Evolutionary conservation across 2,888 invertebrate genomes (phyloP), one percentile per base, ranked within the genome.

Genomic region (Argyra leucocephala): DNA sequence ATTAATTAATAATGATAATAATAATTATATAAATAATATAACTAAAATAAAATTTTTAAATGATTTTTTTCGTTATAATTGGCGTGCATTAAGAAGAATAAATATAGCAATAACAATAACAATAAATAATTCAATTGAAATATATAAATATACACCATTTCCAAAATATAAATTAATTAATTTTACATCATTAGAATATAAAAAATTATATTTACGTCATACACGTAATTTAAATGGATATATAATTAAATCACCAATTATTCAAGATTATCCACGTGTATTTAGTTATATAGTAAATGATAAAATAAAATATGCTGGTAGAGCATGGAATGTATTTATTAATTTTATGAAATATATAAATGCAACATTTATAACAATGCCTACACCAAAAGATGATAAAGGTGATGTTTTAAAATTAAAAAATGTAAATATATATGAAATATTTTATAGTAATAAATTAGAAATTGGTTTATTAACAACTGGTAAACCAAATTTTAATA

Each of bases 271-370:
- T 48, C 48, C 48, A 15, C 12, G 48, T 18, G 48, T 48, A 18
- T 48, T 18, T 48, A 48, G 18, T 3, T 48, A 3, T 48, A 12
- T 12, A 12, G 5, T 5, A 18, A 48, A 48, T 48, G n/a, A 18
- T 48, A 9, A 48, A 18, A 18, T 48, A 18, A 9, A 18, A 15
- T 48, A 48, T 48, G 48, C 9, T 61, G 61, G 61, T 18, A 31
- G 24, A 61, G 24, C 24, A 31, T n/a, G n/a, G 21, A 61, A 21
- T 22, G n/a, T 31, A 26, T 61, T 61, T 61, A 18, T 21, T 5
- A 31, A 26, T 61, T 61, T 61, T 61, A 4, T 61, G 3, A 26
- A 26, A 21, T 61, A n/a, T 61, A 61, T 61, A 9, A 61, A 61
- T 61, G 61, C 9, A 0, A 61, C 24, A 24, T 61, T 18, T 31